A percentile compares a stretch with the other conserved stretches of the same genome.
phyloP scores from a whole-genome alignment of 2,113 vertebrate species.

The Ifrita kowaldi region DNA sequence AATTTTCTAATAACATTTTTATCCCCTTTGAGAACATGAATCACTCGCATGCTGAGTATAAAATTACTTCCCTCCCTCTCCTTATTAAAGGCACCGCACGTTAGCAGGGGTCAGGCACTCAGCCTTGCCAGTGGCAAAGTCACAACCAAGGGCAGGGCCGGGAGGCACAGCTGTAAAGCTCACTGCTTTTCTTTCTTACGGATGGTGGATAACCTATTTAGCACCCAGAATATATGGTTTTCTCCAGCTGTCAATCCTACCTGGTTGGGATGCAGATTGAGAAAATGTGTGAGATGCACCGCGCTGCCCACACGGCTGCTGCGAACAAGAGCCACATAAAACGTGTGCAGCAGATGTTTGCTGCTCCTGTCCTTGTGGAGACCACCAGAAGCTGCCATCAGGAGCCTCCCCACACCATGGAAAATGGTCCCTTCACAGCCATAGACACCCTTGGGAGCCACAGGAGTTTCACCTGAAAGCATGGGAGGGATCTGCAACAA shows the following conservation, averaged over 20 bases:
- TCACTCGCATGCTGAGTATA: constrained; percentile 48
- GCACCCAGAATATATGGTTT: constrained; percentile 4
- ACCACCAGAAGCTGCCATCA: not conserved
- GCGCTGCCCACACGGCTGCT: not conserved
- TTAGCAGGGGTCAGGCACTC: constrained; percentile 58
- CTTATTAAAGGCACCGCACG: constrained; percentile 52
- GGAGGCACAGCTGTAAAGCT: constrained; percentile 42
- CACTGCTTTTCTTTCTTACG: constrained; percentile 24
- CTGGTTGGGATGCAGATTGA: not conserved
- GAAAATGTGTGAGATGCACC: constrained; percentile 4
- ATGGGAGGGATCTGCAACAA: not conserved
- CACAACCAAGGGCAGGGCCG: constrained; percentile 46
- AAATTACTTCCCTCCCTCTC: constrained; percentile 60
- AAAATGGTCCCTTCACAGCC: not conserved
- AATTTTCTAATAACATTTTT: constrained; percentile 67
- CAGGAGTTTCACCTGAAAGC: not conserved
- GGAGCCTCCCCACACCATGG: not conserved
- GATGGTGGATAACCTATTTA: constrained; percentile 48
- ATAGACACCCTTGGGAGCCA: not conserved
- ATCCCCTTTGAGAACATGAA: constrained; percentile 62
- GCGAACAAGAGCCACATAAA: not conserved
- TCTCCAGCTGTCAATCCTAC: constrained; percentile 62
- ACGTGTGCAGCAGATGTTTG: not conserved
- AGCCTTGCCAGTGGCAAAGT: constrained; percentile 61
- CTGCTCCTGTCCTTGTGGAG: not conserved